phyloP scores from a whole-genome alignment of 1,140 invertebrate species.

The Euura lappo region DNA sequence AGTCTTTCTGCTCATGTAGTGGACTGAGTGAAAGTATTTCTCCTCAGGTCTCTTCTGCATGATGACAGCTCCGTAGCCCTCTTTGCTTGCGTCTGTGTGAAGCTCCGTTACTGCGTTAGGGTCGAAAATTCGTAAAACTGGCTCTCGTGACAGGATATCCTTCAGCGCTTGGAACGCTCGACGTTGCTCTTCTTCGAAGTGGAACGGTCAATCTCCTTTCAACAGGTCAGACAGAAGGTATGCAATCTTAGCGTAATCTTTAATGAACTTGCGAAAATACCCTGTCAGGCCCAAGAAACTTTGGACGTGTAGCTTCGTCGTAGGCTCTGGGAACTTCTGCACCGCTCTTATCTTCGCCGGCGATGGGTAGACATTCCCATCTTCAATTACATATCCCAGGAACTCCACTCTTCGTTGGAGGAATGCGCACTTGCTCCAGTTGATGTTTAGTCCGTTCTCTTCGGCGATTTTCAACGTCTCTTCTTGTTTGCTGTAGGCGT shows the following conservation, averaged over 20 bases:
- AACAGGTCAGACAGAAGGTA: conserved; percentile 15
- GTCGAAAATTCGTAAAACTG: conserved; percentile 49
- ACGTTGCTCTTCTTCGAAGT: conserved; percentile 21
- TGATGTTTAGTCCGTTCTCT: conserved; percentile 15
- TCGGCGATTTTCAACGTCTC: conserved; percentile 18
- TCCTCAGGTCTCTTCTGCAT: conserved; percentile 32
- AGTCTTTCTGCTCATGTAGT: conserved; percentile 26
- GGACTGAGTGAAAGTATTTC: conserved; percentile 27
- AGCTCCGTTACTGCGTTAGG: conserved; percentile 35
- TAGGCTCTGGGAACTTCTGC: conserved; percentile 20
- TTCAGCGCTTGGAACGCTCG: conserved; percentile 26
- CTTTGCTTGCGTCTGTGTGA: no score
- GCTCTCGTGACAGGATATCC: conserved; percentile 27
- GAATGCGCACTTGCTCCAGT: conserved; percentile 30
- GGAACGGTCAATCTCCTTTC: conserved; percentile 16
- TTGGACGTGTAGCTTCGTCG: conserved; percentile 21
- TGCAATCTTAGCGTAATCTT: conserved; percentile 21
- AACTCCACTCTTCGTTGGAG: conserved; percentile 17
- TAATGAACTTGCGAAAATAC: conserved; percentile 31
- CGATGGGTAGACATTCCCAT: conserved; percentile 17
- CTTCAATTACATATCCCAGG: conserved; percentile 19
- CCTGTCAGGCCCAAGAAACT: conserved; percentile 26
- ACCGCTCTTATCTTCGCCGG: conserved; percentile 16
- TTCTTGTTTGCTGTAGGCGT: neutral
- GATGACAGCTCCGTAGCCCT: conserved; percentile 22